Conservation (phyloP, 2,888 invertebrate species). For the Nymphalis c-album region DNA sequence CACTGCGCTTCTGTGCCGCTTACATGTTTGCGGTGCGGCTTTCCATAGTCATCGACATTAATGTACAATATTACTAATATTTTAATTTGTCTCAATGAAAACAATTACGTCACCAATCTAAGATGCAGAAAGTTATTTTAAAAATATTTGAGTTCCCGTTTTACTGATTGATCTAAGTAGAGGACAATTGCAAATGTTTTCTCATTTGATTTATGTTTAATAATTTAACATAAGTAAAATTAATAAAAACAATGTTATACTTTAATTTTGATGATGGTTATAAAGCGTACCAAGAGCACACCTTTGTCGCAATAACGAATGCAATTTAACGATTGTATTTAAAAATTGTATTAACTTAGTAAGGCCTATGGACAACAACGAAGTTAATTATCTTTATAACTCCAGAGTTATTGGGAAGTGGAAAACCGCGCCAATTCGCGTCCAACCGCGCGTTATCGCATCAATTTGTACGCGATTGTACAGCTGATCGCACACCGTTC, state of each 20-base stretch:
- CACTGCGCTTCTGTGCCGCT: slow-evolving; percentile 62
- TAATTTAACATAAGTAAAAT: too few species aligned
- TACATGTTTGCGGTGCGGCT: slow-evolving; percentile 27
- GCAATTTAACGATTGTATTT: background rate
- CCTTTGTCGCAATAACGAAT: too few species aligned
- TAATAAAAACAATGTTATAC: too few species aligned
- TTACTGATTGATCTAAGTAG: too few species aligned
- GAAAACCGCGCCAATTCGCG: slow-evolving; percentile 24
- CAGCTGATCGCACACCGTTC: slow-evolving; percentile 18
- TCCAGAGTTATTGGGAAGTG: slow-evolving; percentile 25
- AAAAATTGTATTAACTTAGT: background rate
- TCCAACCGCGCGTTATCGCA: slow-evolving; percentile 25
- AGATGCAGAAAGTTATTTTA: background rate
- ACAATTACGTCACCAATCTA: background rate
- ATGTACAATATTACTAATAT: background rate
- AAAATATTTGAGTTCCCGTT: too few species aligned
- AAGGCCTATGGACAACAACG: slow-evolving; percentile 19
- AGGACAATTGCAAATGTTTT: too few species aligned
- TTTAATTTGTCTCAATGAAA: background rate
- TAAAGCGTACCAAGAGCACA: too few species aligned
- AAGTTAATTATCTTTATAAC: slow-evolving; percentile 25
- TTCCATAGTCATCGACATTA: slow-evolving; percentile 41
- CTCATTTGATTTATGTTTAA: too few species aligned
- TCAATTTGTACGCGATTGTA: slow-evolving; percentile 32
- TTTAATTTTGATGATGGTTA: too few species aligned